A percentile compares a stretch with the other conserved stretches of the same genome.
Evolutionary conservation across 2,888 invertebrate genomes (phyloP).

Genomic region (Habroteleia sp.): DNA sequence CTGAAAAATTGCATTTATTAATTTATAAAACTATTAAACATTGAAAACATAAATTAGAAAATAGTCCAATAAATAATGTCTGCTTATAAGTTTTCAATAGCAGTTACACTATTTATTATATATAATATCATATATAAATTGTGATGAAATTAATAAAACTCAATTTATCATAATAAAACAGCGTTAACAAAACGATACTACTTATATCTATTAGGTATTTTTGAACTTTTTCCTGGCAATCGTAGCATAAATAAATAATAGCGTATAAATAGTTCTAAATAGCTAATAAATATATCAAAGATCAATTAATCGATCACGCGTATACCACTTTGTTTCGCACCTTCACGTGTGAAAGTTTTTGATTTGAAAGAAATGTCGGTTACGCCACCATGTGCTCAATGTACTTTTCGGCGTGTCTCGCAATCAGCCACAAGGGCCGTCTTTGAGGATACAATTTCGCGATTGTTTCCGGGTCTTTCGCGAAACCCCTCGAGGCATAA

Average conservation of each 20-base stretch:
- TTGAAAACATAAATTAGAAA: neutral
- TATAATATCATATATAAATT: no score
- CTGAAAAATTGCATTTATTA: no score
- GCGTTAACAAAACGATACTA: slow-evolving; percentile 4
- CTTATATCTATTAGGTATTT: no score
- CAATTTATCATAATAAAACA: slow-evolving; percentile 7
- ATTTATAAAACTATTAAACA: no score
- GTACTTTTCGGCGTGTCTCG: slow-evolving; percentile 43
- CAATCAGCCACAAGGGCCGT: slow-evolving; percentile 39
- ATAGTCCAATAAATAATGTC: no score
- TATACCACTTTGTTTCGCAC: slow-evolving; percentile 21
- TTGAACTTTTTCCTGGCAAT: no score
- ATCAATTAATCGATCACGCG: slow-evolving; percentile 34
- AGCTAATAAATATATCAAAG: slow-evolving; percentile 32
- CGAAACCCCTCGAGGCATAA: slow-evolving; percentile 36
- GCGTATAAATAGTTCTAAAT: slow-evolving; percentile 2
- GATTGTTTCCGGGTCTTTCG: slow-evolving; percentile 60
- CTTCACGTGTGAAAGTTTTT: slow-evolving; percentile 46
- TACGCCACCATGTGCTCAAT: slow-evolving; percentile 38
- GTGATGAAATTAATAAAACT: slow-evolving; percentile 6
- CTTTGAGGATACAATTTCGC: slow-evolving; percentile 58
- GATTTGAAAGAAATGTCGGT: slow-evolving; percentile 45
- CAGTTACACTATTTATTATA: no score
- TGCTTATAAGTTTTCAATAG: no score
- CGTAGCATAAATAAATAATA: no score